Percentiles rank a stretch among this genome's conserved stretches.
Evolutionary conservation across 2,113 vertebrate genomes (phyloP).

Genomic region (Onychorhynchus coronatus): DNA sequence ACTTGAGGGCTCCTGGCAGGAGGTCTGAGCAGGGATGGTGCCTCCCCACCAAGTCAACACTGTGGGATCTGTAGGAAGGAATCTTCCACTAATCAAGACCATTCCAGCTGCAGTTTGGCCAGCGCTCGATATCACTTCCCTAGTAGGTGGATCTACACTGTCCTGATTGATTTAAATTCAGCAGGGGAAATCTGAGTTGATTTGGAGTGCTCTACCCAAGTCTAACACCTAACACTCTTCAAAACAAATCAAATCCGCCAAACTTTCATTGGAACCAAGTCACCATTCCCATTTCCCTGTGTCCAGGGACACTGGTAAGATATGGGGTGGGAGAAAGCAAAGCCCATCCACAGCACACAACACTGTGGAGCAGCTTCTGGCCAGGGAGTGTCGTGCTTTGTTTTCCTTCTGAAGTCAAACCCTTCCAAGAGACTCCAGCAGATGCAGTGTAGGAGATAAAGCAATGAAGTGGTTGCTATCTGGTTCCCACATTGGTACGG

Average conservation of each 20-base stretch:
- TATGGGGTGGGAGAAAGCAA: neutral
- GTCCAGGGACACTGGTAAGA: neutral
- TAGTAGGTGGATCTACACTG: neutral
- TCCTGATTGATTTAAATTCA: neutral
- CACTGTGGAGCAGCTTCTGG: neutral
- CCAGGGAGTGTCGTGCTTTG: neutral
- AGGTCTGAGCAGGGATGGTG: neutral
- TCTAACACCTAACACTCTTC: neutral
- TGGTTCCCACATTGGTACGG: neutral
- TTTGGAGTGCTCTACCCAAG: neutral
- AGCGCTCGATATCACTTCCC: neutral
- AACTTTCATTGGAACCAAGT: neutral
- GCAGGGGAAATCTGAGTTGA: neutral
- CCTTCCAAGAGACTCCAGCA: neutral
- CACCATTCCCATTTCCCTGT: neutral
- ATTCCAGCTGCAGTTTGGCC: neutral
- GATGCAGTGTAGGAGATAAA: neutral
- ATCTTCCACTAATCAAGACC: neutral
- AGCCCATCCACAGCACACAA: neutral
- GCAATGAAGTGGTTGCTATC: neutral
- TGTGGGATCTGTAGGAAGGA: neutral
- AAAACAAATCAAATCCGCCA: neutral
- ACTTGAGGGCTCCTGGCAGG: neutral
- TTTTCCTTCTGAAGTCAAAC: neutral
- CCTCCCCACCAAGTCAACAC: rapidly evolving